phyloP scores from a whole-genome alignment of 2,113 vertebrate genomes.

The Microcebus lehilahytsara region DNA sequence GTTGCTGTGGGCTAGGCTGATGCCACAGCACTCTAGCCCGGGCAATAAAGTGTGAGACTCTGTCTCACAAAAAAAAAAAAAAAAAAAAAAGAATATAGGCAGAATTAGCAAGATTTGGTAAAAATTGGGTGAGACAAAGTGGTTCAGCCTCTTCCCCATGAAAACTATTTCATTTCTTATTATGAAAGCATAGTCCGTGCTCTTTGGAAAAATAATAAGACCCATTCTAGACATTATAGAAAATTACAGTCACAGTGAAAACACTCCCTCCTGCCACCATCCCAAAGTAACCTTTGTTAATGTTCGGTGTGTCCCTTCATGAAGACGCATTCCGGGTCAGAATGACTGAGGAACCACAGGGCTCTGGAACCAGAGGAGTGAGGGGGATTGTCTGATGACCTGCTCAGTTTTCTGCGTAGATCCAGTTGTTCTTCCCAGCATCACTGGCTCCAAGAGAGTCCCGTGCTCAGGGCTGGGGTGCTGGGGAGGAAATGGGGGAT shows the following conservation, averaged over 20 bases:
- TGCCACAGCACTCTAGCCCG: no score
- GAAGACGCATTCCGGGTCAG: neutral
- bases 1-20: no score
- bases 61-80: no score
- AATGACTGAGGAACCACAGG: neutral
- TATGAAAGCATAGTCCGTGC: neutral
- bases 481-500: neutral
- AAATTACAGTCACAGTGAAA: neutral
- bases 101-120: neutral
- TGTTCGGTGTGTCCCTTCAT: neutral
- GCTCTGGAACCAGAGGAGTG: neutral
- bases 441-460: neutral
- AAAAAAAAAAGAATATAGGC: no score
- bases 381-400: neutral
- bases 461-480: neutral
- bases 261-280: rapidly evolving
- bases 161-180: neutral
- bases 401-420: rapidly evolving
- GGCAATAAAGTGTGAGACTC: no score
- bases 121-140: neutral
- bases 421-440: neutral
- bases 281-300: neutral
- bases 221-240: neutral
- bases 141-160: neutral
- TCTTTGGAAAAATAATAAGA: neutral